These are phyloP conservation scores for Botrylloides violaceus DNA, from an alignment of 23 tunicate genomes.

Conservation along the genomic window DNA sequence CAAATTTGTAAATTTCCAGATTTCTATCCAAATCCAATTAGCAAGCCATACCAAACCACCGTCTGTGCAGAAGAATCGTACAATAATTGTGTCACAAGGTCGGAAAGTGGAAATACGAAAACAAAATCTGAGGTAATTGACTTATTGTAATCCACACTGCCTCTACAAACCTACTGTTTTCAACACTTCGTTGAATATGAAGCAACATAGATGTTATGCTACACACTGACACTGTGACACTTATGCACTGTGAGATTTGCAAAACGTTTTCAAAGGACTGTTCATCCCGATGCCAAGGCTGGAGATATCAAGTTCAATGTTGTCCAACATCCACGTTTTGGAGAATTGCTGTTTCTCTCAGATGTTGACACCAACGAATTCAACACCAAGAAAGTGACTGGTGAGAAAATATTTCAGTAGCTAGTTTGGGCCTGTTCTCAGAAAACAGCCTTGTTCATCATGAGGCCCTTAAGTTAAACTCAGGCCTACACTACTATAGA, in stretches of 20 bases:
- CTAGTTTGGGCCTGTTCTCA: not conserved
- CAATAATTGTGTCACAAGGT: conserved; percentile 39
- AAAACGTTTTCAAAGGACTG: too few relatives aligned
- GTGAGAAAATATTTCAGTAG: not conserved
- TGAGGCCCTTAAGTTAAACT: too few relatives aligned
- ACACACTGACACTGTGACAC: too few relatives aligned
- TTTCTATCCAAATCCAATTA: conserved; percentile 32
- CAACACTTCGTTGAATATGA: too few relatives aligned
- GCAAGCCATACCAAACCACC: conserved; percentile 69
- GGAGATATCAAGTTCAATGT: conserved; percentile 42
- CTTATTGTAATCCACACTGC: too few relatives aligned
- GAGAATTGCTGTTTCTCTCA: conserved; percentile 29
- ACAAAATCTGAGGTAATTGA: conserved; percentile 27
- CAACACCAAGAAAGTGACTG: conserved; percentile 1
- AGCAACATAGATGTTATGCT: too few relatives aligned
- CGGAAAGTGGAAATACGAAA: conserved; percentile 23
- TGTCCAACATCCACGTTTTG: conserved; percentile 29
- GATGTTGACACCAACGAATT: conserved; percentile 1
- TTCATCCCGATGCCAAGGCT: conserved; percentile 49
- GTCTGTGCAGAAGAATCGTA: conserved; percentile 40
- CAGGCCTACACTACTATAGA: too few relatives aligned
- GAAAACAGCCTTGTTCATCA: too few relatives aligned
- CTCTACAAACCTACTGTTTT: too few relatives aligned
- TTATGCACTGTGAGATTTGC: too few relatives aligned
- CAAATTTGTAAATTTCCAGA: conserved; percentile 32